These are phyloP conservation scores for Epicauta chinensis DNA, from an alignment of 1,140 invertebrate species.

Conservation along the genomic window DNA sequence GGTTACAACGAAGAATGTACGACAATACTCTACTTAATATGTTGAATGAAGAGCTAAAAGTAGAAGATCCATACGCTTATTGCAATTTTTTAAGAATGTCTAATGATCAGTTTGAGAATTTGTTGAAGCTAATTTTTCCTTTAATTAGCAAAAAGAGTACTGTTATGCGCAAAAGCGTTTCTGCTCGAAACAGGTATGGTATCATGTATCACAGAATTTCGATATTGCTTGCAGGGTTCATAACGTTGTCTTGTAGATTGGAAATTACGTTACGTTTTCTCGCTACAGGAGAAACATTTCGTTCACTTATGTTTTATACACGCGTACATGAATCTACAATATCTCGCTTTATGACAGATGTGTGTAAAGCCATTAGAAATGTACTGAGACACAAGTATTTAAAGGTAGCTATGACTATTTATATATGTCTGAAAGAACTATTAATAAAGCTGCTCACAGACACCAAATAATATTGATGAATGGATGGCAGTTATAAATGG, in stretches of 20 bases:
- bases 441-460: background rate
- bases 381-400: slow-evolving; percentile 1
- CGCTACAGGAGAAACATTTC: slow-evolving; percentile 25
- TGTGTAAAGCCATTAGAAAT: background rate
- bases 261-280: slow-evolving; percentile 27
- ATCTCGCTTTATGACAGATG: slow-evolving; percentile 1
- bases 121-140: slow-evolving; percentile 10
- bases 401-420: background rate
- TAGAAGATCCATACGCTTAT: slow-evolving; percentile 11
- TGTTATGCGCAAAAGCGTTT: slow-evolving; percentile 24
- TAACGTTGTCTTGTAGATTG: slow-evolving; percentile 6
- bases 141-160: slow-evolving; percentile 27
- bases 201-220: background rate
- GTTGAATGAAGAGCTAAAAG: background rate
- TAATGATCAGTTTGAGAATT: slow-evolving; percentile 1
- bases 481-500: slow-evolving; percentile 29
- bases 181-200: slow-evolving; percentile 7
- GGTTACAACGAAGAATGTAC: background rate
- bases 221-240: background rate
- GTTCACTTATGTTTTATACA: slow-evolving; percentile 6
- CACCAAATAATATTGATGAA: background rate
- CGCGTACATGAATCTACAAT: slow-evolving; percentile 6
- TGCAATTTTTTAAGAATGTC: slow-evolving; percentile 15
- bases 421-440: background rate
- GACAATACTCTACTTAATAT: background rate